Evolutionary conservation across 2,888 invertebrate species (phyloP).

Genomic region (Aplocera efformata): DNA sequence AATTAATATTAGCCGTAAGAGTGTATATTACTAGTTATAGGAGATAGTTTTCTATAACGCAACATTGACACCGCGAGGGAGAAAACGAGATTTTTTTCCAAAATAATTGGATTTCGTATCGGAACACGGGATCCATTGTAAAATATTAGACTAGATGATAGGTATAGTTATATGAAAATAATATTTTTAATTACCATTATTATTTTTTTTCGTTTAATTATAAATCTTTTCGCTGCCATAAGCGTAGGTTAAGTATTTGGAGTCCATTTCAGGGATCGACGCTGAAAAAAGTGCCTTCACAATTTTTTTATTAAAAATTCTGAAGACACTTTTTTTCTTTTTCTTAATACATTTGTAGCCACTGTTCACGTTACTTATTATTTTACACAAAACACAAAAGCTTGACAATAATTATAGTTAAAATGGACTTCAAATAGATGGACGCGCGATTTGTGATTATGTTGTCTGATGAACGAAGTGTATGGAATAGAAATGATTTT

Average conservation of each 20-base stretch:
- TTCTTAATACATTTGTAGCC: slow-evolving; percentile 10
- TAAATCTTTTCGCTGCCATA: slow-evolving; percentile 61
- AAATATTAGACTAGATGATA: slow-evolving; percentile 56
- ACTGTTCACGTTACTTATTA: slow-evolving; percentile 15
- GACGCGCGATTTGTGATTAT: slow-evolving; percentile 23
- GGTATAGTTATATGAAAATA: slow-evolving; percentile 63
- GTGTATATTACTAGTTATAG: slow-evolving; percentile 60
- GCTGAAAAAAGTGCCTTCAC: slow-evolving; percentile 19
- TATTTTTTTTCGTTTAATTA: slow-evolving; percentile 32
- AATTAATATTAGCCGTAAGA: slow-evolving; percentile 41
- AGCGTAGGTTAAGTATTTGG: slow-evolving; percentile 49
- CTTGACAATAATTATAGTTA: slow-evolving; percentile 29
- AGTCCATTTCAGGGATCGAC: slow-evolving; percentile 42
- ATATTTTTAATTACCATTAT: slow-evolving; percentile 66
- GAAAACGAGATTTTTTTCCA: slow-evolving; percentile 27
- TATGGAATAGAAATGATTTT: slow-evolving; percentile 8
- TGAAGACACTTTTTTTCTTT: slow-evolving; percentile 7
- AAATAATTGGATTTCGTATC: slow-evolving; percentile 10
- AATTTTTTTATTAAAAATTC: slow-evolving; percentile 23
- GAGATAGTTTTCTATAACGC: slow-evolving; percentile 52
- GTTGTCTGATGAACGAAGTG: slow-evolving; percentile 14
- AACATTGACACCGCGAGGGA: slow-evolving; percentile 16
- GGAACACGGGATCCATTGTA: slow-evolving; percentile 53
- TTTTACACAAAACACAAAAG: slow-evolving; percentile 19
- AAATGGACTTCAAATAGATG: slow-evolving; percentile 23